phyloP scores from a whole-genome alignment of 2,113 vertebrate genomes.

The Hylia prasina region DNA sequence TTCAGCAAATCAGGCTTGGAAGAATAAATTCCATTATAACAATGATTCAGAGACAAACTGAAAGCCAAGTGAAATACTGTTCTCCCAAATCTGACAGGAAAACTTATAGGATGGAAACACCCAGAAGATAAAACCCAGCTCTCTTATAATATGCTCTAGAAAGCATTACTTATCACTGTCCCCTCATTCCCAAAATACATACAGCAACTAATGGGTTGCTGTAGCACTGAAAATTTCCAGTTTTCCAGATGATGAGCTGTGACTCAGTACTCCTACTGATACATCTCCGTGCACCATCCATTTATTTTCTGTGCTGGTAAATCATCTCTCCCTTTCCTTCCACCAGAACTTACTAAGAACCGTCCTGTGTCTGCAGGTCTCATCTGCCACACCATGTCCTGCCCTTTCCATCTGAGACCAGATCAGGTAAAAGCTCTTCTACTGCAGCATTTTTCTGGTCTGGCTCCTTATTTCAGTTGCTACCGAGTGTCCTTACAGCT shows the following conservation, averaged over 20 bases:
- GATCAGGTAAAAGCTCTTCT: neutral
- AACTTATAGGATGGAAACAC: slow-evolving; percentile 36
- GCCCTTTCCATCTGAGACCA: neutral
- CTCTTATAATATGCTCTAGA: slow-evolving; percentile 19
- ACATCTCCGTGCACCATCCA: neutral
- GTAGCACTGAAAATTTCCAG: slow-evolving; percentile 32
- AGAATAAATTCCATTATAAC: slow-evolving; percentile 41
- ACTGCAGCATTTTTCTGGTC: neutral
- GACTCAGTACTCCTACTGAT: slow-evolving; percentile 48
- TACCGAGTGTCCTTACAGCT: neutral
- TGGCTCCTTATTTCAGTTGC: neutral
- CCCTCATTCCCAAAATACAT: slow-evolving; percentile 24
- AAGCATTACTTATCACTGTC: slow-evolving; percentile 39
- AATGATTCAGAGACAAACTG: slow-evolving; percentile 50
- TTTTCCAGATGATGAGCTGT: slow-evolving; percentile 59
- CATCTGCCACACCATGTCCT: neutral
- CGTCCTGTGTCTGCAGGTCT: neutral
- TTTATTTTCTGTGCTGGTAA: slow-evolving; percentile 40
- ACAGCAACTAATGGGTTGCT: slow-evolving; percentile 19
- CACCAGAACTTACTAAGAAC: neutral
- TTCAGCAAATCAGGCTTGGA: slow-evolving; percentile 15
- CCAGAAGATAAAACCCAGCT: slow-evolving; percentile 39
- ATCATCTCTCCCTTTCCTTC: neutral
- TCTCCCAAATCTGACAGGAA: slow-evolving; percentile 29
- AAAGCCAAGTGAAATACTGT: slow-evolving; percentile 42